phyloP scores from a whole-genome alignment of 2,113 vertebrate species.

The Pomatostomus ruficeps region DNA sequence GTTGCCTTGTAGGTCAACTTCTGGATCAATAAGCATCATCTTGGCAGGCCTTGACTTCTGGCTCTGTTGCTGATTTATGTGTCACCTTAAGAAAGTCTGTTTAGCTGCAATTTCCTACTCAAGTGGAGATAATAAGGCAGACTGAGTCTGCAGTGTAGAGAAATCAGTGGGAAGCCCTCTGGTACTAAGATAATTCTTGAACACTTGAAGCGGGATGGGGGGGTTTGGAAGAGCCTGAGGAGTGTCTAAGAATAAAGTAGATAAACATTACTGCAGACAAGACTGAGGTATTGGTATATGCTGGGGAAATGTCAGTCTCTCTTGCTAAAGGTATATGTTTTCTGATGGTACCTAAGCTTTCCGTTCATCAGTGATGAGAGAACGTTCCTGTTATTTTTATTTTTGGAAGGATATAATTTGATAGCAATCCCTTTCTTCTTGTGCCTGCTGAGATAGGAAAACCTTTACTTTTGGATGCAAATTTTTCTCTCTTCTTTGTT shows the following conservation, averaged over 20 bases:
- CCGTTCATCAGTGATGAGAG: background rate
- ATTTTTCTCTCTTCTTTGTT: background rate
- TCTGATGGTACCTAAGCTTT: background rate
- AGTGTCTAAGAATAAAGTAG: background rate
- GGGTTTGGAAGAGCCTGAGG: background rate
- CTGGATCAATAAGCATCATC: background rate
- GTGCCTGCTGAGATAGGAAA: background rate
- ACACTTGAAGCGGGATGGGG: background rate
- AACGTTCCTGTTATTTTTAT: background rate
- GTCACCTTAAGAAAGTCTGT: conserved; percentile 27
- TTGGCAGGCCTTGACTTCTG: conserved; percentile 18
- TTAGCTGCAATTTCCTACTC: conserved; percentile 7
- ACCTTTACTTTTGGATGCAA: background rate
- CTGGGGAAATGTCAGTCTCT: background rate
- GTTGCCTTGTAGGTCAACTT: background rate
- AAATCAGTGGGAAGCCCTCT: background rate
- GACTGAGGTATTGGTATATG: background rate
- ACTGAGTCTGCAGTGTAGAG: background rate
- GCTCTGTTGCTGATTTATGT: background rate
- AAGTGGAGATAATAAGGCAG: conserved; percentile 28
- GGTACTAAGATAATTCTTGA: conserved; percentile 3
- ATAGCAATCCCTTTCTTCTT: background rate
- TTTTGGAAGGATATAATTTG: background rate
- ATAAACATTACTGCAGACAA: background rate
- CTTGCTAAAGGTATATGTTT: background rate